A percentile compares a stretch with the other conserved stretches of the same genome.
phyloP scores from a whole-genome alignment of 2,113 vertebrate genomes.

The Pedionomus torquatus region DNA sequence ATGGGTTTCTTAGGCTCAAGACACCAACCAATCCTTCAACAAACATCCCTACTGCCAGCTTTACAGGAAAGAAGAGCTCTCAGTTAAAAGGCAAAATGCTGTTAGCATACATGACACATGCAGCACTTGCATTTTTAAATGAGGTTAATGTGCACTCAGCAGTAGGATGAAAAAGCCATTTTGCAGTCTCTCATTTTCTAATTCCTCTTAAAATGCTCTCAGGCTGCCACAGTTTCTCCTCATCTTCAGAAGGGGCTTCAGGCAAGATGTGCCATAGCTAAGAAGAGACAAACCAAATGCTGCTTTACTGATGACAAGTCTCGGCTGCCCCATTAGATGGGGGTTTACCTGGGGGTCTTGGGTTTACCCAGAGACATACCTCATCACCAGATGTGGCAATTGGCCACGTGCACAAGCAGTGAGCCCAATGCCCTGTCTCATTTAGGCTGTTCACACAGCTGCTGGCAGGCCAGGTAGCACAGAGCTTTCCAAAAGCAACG shows the following conservation, averaged over 20 bases:
- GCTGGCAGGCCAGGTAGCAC: not conserved
- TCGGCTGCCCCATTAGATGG: not conserved
- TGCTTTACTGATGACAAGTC: not conserved
- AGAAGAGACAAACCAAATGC: not conserved
- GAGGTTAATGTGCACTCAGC: not conserved
- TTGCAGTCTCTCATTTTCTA: not conserved
- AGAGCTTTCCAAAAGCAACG: not conserved
- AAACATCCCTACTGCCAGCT: not conserved
- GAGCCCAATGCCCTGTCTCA: not conserved
- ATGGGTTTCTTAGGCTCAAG: not conserved
- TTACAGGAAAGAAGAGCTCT: not conserved
- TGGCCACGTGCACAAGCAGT: accelerated
- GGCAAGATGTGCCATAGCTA: not conserved
- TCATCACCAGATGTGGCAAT: not conserved
- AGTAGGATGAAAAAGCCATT: not conserved
- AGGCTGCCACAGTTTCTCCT: not conserved
- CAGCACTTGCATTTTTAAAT: not conserved
- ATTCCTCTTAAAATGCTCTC: not conserved
- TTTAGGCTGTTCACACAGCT: not conserved
- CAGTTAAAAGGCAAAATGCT: not conserved
- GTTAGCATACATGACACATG: not conserved
- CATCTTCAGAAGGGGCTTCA: not conserved
- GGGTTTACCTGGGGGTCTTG: not conserved
- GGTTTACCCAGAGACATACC: not conserved
- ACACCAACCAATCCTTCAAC: not conserved